These are phyloP conservation scores for Corvus moneduloides DNA, from an alignment of 2,113 vertebrate species.

Conservation along the genomic window DNA sequence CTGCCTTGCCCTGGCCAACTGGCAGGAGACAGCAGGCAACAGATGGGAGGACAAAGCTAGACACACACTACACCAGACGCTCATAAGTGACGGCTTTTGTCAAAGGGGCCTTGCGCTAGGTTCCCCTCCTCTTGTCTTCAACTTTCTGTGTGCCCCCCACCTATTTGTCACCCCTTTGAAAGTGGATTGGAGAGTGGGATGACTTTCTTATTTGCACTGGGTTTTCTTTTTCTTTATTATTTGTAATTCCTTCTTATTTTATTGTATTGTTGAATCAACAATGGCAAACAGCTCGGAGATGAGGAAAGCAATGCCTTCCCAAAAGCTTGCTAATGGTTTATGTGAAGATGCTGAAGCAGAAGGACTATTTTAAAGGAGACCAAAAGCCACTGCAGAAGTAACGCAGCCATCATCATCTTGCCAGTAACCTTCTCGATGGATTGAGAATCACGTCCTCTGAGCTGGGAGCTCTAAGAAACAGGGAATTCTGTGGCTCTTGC, in stretches of 20 bases:
- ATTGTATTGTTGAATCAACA: not conserved
- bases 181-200: constrained; percentile 45
- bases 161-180: not conserved
- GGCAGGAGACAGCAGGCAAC: constrained; percentile 75
- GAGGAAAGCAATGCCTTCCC: not conserved
- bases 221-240: not conserved
- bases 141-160: not conserved
- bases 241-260: not conserved
- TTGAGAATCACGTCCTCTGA: constrained; percentile 19
- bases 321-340: not conserved
- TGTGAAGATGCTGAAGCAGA: constrained; percentile 5
- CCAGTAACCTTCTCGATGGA: constrained; percentile 32
- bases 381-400: constrained; percentile 33
- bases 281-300: constrained; percentile 9
- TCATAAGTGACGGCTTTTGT: constrained; percentile 70
- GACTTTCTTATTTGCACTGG: constrained; percentile 72
- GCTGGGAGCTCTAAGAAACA: not conserved
- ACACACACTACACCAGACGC: constrained; percentile 73
- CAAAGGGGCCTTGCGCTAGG: not conserved
- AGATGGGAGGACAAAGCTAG: constrained; percentile 87
- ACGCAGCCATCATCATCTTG: constrained; percentile 47
- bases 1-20: constrained; percentile 65
- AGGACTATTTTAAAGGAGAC: not conserved
- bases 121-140: not conserved
- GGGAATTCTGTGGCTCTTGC: not conserved